Evolutionary conservation across 1,140 invertebrate genomes (phyloP), one percentile per base, ranked within the genome.

Genomic region (Bombus affinis): DNA sequence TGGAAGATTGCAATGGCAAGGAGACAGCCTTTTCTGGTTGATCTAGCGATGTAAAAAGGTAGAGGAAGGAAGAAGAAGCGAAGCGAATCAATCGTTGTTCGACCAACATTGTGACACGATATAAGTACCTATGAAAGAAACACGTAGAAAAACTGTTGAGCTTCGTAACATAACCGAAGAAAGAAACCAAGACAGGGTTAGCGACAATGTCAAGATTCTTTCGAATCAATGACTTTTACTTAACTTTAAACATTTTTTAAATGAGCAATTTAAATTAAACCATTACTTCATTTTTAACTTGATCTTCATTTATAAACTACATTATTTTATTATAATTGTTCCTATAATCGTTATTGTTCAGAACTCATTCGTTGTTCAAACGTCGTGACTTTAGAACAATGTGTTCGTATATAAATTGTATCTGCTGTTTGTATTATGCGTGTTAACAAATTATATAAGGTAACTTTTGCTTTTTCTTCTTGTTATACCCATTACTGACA

Each of bases 21-120:
- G 8, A 35, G 37, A 32, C 28, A 42, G 12, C 5, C 12, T 39
- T 72, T 59, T 73, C 47, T 47, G 47, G 13, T 39, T 47, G 3
- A 39, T 57, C 15, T 68, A 53, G 37, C 5, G 37, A 25, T 42
- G 32, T 42, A 42, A 72, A 28, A 81, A 72, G 15, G 35, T 32
- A 42, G 15, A 70, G 6, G 47, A 47, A 35, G 28, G n/a, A 70
- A 42, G 47, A 28, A 72, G 44, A 81, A 71, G 66, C 66, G 47
- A 81, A 81, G 47, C 79, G 79, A 72, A 81, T 81, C 47, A 32
- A 59, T 72, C 66, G 42, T 66, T 66, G 28, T 72, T 81, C 47
- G 68, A 22, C 28, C 35, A n/a, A 72, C 37, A 35, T 72, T 42
- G 47, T 65, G 28, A 57, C 68, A 72, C 18, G 47, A 47, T 71